These are phyloP conservation scores for Mylabris sibirica DNA, from an alignment of 2,888 invertebrate species.

Conservation along the genomic window DNA sequence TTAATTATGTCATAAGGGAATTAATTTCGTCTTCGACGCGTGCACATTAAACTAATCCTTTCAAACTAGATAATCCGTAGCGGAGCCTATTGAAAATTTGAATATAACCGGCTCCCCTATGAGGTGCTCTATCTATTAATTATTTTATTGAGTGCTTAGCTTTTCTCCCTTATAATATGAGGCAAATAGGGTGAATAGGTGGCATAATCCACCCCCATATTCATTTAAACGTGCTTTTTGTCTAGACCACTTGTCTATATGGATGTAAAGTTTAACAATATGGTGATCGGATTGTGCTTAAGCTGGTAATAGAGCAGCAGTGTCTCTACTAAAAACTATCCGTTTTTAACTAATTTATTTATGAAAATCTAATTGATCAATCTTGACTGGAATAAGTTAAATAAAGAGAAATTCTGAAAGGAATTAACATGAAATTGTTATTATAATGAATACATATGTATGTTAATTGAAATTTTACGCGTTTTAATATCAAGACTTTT, in stretches of 20 bases:
- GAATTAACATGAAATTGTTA: slow-evolving; percentile 27
- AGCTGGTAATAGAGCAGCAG: slow-evolving; percentile 58
- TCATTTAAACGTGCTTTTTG: slow-evolving; percentile 48
- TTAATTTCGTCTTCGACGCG: slow-evolving; percentile 34
- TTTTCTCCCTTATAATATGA: slow-evolving; percentile 23
- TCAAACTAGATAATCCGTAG: slow-evolving; percentile 50
- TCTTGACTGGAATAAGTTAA: neutral
- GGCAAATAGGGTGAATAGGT: slow-evolving; percentile 44
- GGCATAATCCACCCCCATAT: slow-evolving; percentile 52
- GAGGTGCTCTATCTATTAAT: slow-evolving; percentile 56
- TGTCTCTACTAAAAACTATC: no score
- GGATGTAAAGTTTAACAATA: slow-evolving; percentile 52
- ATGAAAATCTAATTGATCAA: neutral
- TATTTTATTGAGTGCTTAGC: slow-evolving; percentile 59
- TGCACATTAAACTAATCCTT: slow-evolving; percentile 50
- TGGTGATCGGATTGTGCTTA: slow-evolving; percentile 60
- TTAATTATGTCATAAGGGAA: slow-evolving; percentile 18
- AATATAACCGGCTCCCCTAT: slow-evolving; percentile 51
- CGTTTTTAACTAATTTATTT: slow-evolving; percentile 5
- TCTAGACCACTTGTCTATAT: slow-evolving; percentile 37
- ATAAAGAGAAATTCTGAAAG: neutral
- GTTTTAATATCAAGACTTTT: slow-evolving; percentile 21
- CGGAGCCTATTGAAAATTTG: slow-evolving; percentile 51
- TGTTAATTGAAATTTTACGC: slow-evolving; percentile 26
- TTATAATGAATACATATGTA: slow-evolving; percentile 24